Percentiles rank a stretch among this genome's conserved stretches.
These are phyloP conservation scores for Strix uralensis DNA, from an alignment of 2,113 vertebrate species.

Conservation along the genomic window DNA sequence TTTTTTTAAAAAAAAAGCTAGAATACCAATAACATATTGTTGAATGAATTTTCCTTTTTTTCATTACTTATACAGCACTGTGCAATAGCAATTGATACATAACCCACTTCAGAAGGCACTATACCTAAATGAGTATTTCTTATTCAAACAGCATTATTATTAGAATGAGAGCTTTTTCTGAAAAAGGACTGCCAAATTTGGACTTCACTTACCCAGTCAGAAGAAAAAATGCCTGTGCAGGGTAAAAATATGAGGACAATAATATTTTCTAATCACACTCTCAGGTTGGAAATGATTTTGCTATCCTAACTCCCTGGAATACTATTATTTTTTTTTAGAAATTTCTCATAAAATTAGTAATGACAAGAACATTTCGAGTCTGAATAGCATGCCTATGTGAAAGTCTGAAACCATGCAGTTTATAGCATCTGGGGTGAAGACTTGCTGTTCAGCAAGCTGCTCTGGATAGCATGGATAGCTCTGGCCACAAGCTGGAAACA, in stretches of 20 bases:
- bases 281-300: neutral
- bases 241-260: neutral
- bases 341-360: neutral
- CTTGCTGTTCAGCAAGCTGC: slow-evolving; percentile 14
- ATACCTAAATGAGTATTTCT: neutral
- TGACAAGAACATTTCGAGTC: neutral
- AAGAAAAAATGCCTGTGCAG: neutral
- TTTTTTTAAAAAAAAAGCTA: neutral
- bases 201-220: neutral
- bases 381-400: neutral
- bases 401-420: neutral
- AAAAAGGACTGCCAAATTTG: neutral
- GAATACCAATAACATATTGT: neutral
- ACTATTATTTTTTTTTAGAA: neutral
- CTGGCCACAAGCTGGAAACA: neutral
- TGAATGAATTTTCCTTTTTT: neutral
- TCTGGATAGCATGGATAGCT: neutral
- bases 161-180: neutral
- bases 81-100: neutral
- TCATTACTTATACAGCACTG: neutral
- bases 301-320: neutral
- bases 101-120: neutral
- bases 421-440: slow-evolving; percentile 6
- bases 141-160: neutral
- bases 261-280: neutral